Conservation (phyloP, 2,797 vertebrate genomes). For the Characodon lateralis region DNA sequence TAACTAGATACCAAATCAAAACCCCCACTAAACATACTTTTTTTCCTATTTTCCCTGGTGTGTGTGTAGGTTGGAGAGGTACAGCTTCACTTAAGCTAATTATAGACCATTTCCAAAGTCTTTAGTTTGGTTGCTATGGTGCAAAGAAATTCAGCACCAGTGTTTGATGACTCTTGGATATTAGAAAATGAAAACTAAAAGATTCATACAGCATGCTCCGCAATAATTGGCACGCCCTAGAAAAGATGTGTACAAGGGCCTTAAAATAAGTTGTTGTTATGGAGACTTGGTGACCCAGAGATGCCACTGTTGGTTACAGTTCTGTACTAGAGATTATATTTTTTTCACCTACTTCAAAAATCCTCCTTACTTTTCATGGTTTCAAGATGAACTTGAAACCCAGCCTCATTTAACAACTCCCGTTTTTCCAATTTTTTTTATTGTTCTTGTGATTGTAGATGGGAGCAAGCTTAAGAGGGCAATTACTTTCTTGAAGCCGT, state of each 20-base stretch:
- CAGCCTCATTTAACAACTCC: not conserved
- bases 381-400: too few relatives aligned
- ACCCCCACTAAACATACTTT: conserved; percentile 47
- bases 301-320: not conserved
- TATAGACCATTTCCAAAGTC: conserved; percentile 61
- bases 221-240: not conserved
- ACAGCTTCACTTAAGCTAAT: conserved; percentile 67
- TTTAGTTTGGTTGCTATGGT: conserved; percentile 68
- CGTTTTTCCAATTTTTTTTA: not conserved
- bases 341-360: not conserved
- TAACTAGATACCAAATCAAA: conserved; percentile 35
- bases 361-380: not conserved
- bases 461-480: not conserved
- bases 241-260: not conserved
- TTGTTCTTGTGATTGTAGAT: not conserved
- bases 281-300: not conserved
- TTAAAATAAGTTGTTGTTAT: not conserved
- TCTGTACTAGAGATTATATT: not conserved
- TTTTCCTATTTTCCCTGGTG: conserved; percentile 29
- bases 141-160: conserved; percentile 50
- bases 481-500: not conserved
- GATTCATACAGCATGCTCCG: not conserved
- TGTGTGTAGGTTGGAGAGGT: conserved; percentile 62
- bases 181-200: not conserved
- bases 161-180: not conserved